phyloP scores from a whole-genome alignment of 1,140 invertebrate genomes.

The Micrasema longulum region DNA sequence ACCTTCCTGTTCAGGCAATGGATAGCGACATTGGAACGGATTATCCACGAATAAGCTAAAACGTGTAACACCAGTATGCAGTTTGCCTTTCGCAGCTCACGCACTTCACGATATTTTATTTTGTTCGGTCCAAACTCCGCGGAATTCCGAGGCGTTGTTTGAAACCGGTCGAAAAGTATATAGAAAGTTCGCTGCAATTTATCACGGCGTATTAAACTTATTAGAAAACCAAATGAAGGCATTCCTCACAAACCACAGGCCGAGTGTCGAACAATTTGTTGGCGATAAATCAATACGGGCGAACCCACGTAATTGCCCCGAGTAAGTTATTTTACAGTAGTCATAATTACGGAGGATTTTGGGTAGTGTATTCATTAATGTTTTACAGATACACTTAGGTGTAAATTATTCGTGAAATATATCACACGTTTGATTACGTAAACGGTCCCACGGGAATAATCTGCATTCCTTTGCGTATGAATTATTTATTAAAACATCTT shows the following conservation, averaged over 20 bases:
- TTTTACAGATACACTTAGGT: constrained; percentile 11
- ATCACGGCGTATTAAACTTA: constrained; percentile 40
- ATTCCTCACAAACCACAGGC: constrained; percentile 37
- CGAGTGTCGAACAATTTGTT: constrained; percentile 49
- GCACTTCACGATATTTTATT: constrained; percentile 25
- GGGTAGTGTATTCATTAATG: constrained; percentile 34
- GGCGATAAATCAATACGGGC: constrained; percentile 46
- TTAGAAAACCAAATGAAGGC: constrained; percentile 47
- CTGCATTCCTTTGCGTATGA: no score
- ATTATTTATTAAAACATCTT: no score
- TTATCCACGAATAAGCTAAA: background rate
- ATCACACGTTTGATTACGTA: no score
- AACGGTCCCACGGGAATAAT: no score
- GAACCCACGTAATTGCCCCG: constrained; percentile 40
- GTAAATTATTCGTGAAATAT: no score
- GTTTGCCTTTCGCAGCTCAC: no score
- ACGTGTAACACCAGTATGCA: constrained; percentile 24
- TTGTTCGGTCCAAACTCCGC: constrained; percentile 18
- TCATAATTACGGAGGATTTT: constrained; percentile 38
- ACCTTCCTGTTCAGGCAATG: no score
- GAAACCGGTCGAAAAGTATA: constrained; percentile 31
- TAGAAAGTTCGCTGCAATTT: constrained; percentile 39
- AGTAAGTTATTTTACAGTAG: constrained; percentile 49
- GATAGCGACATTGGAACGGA: no score
- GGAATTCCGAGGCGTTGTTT: constrained; percentile 27